Evolutionary conservation across 2,113 vertebrate species (phyloP).

Genomic region (Lepus europaeus): DNA sequence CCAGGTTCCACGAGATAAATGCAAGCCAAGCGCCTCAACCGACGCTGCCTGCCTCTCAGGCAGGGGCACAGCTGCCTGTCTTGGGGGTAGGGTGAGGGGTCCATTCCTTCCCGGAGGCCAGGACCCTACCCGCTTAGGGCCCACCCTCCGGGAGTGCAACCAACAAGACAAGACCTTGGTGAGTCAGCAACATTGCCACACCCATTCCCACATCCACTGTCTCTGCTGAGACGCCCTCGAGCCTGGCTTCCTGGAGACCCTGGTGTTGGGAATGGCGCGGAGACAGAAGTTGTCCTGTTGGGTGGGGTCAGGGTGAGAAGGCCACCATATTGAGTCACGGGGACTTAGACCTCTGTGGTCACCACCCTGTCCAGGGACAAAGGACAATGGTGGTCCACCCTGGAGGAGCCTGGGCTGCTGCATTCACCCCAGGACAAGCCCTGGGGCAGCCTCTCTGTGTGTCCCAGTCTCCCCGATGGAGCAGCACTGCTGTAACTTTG

Average conservation of each 20-base stretch:
- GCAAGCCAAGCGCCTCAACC: neutral
- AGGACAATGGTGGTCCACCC: neutral
- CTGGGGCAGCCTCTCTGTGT: neutral
- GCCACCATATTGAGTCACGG: neutral
- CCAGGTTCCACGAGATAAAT: constrained; percentile 64
- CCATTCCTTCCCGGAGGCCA: neutral
- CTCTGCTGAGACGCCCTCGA: neutral
- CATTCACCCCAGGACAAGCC: neutral
- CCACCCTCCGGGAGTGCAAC: neutral
- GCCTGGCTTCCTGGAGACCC: neutral
- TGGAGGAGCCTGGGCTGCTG: neutral
- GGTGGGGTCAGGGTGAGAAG: neutral
- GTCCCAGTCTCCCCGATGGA: neutral
- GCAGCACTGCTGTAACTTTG: neutral
- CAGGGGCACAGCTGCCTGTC: neutral
- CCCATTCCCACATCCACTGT: neutral
- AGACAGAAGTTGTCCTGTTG: neutral
- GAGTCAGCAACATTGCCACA: neutral
- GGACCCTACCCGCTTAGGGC: too few species aligned
- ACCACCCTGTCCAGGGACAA: neutral
- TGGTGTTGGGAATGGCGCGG: neutral
- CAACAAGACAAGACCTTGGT: neutral
- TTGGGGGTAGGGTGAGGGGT: neutral
- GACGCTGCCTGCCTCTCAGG: neutral
- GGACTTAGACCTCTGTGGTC: neutral